Evolutionary conservation across 2,113 vertebrate genomes (phyloP), one percentile per base, ranked within the genome.

Genomic region (Xenopus laevis): DNA sequence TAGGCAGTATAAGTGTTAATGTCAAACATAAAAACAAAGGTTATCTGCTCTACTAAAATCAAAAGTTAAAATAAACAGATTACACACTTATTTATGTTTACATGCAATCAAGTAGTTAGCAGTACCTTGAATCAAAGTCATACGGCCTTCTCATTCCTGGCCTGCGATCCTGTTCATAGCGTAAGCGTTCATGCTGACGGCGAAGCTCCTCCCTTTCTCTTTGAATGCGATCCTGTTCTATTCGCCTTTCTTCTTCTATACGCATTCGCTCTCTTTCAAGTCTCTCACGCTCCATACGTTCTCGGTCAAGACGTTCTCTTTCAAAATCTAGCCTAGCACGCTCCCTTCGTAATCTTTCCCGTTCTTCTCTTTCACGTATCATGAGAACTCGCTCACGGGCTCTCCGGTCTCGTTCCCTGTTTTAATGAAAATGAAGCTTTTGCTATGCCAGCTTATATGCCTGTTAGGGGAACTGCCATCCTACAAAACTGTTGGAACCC

Each of bases 211-310:
- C 97, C 0, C 95, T 89, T 88, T 98, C 96, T 0, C 95, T 85
- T 46, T 95, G 91, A 84, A 99, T 98, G 9, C 97, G 85, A 40
- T 99, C 96, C 86, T 99, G 96, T 7, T 99, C 97, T 0, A 94
- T 87, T 0, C 95, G 83, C 52, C 96, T 88, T 47, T 98, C 96
- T 0, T 95, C 96, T 79, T 98, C 97, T 1, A 98, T 94, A 0
- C 94, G 92, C 81, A 96, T 84, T 30, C 95, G 86, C 72, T 99
- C 96, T 0, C 95, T 91, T 83, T 98, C 97, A 77, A 98, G 46
- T 52, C 94, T 92, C 81, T 98, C 96, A 0, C 96, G 91, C 83
- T 98, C 96, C 88, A 95, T 79, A 1, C 97, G 91, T 74, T 98
- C 97, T 0, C 93, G 89, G 47, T 98, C 95, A 4, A 98, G 89